Percentiles rank a stretch among this genome's conserved stretches.
phyloP scores from a whole-genome alignment of 2,888 invertebrate genomes.

The Hypena proboscidalis region DNA sequence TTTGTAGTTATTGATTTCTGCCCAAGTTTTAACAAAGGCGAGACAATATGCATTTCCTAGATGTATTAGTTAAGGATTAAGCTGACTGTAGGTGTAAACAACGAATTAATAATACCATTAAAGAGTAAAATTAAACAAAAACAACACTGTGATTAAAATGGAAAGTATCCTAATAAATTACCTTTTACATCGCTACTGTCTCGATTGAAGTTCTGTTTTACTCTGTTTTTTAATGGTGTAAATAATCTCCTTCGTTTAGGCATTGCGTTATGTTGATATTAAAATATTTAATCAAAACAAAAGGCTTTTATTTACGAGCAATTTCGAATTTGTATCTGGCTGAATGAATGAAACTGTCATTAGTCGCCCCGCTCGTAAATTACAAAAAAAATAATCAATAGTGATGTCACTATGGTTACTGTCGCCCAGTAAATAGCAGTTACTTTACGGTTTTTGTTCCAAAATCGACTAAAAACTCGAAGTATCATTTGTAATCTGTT shows the following conservation, averaged over 20 bases:
- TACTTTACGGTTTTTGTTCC: neutral
- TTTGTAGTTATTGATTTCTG: conserved; percentile 4
- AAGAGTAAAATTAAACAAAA: neutral
- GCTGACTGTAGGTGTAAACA: neutral
- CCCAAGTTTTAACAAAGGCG: neutral
- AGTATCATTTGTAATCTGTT: neutral
- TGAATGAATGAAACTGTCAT: conserved; percentile 25
- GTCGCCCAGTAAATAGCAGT: no score
- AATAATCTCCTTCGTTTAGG: conserved; percentile 72
- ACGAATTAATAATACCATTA: neutral
- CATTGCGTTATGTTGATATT: conserved; percentile 48
- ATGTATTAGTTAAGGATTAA: neutral
- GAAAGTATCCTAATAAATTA: conserved; percentile 21
- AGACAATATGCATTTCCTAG: neutral
- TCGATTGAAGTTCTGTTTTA: conserved; percentile 39
- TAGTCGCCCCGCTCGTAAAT: conserved; percentile 2
- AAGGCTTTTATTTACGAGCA: conserved; percentile 13
- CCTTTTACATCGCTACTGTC: conserved; percentile 38
- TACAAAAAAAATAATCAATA: conserved; percentile 6
- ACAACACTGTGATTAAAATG: conserved; percentile 3
- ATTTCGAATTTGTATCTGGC: conserved; percentile 34
- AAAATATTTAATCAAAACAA: conserved; percentile 38
- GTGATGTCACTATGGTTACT: conserved; percentile 2
- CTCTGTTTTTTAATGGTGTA: conserved; percentile 64
- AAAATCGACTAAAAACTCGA: neutral